Evolutionary conservation across 2,888 invertebrate species (phyloP), one percentile per base, ranked within the genome.

Genomic region (Trissolcus japonicus): DNA sequence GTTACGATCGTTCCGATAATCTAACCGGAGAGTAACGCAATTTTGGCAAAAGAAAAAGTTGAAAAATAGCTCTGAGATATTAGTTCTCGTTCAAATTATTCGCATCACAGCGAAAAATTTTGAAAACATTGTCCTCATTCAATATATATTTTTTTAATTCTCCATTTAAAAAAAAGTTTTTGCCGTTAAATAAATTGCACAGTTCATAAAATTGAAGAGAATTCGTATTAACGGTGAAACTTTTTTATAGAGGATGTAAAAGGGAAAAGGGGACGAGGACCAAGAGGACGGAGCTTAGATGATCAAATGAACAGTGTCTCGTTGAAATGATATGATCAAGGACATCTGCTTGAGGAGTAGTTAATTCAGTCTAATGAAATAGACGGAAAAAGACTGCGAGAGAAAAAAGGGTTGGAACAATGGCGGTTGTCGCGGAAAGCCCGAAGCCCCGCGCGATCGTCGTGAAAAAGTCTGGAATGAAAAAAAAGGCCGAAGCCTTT

Each of bases 311-410:
- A 41, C 19, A 40, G 14, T 50, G n/a, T 1, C 35, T 35, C 9
- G 43, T 21, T 35, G 19, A 50, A 53, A 46, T 46, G 71, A 57
- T 63, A 46, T 59, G 60, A 72, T 72, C 65, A 72, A 65, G 43
- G 54, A 63, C 72, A 65, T 78, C 78, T 65, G 78, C 59, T 74
- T 66, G 62, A 78, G 48, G 54, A 35, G 29, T 54, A 60, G 63
- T 66, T 69, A 67, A 76, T 76, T 76, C 57, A 51, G 50, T 65
- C 67, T 78, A 74, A 79, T 75, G 77, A 77, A 79, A 77, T 72
- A 68, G 63, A 77, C 53, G 61, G 62, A 67, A 50, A 54, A 50
- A 21, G 35, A 11, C 35, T 35, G 35, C 9, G 13, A 19, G n/a
- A 6, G 51, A 55, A 41, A 19, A 48, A 71, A 59, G 56, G 48